A percentile compares a stretch with the other conserved stretches of the same genome.
These are phyloP conservation scores for Phenganax stokvisi DNA, from an alignment of 92 coral and sea anemone species.

Conservation along the genomic window DNA sequence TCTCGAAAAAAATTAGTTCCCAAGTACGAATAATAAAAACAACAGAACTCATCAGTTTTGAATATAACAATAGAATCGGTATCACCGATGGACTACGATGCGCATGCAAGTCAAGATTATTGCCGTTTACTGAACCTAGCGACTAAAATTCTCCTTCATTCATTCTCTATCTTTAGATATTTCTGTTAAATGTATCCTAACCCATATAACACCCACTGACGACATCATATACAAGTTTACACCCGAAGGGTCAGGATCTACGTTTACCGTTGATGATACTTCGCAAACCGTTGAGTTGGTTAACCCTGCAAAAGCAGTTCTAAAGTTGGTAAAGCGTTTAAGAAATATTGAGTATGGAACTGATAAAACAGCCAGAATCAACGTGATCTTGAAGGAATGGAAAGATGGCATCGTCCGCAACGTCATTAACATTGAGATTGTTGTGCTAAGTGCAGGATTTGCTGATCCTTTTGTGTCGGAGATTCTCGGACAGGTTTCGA, in stretches of 20 bases:
- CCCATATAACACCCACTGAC: not conserved
- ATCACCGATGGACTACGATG: not conserved
- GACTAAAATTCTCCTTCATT: not conserved
- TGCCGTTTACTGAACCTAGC: not conserved
- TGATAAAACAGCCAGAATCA: not conserved
- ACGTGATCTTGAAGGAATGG: not conserved
- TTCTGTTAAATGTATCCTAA: not conserved
- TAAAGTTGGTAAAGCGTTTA: not conserved
- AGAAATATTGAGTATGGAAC: not conserved
- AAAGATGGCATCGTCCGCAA: not conserved
- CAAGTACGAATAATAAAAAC: not conserved
- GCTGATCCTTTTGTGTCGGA: not conserved
- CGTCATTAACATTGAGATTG: not conserved
- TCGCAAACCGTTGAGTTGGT: not conserved
- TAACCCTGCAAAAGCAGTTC: not conserved
- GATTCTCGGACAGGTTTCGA: not conserved
- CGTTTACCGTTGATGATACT: not conserved
- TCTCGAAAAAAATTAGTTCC: not conserved
- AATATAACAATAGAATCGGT: too few species aligned
- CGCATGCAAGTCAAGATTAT: not conserved
- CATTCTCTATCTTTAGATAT: not conserved
- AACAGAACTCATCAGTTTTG: not conserved
- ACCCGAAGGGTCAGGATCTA: not conserved
- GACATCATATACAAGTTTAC: slow-evolving; percentile 7
- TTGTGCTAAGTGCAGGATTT: not conserved